Conservation (phyloP, 2,113 vertebrate genomes). For the Prolemur simus region DNA sequence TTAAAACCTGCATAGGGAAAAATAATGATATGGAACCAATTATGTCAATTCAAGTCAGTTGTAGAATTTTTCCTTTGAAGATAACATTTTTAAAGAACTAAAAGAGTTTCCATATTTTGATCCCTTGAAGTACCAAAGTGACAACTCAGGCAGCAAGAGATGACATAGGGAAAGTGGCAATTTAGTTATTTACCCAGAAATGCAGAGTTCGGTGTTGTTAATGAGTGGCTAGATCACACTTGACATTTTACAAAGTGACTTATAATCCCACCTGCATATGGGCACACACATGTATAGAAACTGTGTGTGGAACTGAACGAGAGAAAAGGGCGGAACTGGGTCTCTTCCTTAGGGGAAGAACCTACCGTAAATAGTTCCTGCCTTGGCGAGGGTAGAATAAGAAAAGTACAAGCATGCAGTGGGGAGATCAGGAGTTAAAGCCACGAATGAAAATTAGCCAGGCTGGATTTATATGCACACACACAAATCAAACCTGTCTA, state of each 20-base stretch:
- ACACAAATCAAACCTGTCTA: background rate
- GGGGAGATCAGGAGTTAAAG: background rate
- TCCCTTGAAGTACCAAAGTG: conserved; percentile 67
- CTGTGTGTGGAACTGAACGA: background rate
- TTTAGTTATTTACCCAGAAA: conserved; percentile 71
- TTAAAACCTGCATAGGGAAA: conserved; percentile 43
- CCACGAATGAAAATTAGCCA: background rate
- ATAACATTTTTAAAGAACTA: conserved; percentile 55
- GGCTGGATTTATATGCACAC: background rate
- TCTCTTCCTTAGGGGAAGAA: background rate
- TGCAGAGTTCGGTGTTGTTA: conserved; percentile 64
- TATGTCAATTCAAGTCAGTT: conserved; percentile 19
- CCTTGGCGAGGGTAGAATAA: background rate
- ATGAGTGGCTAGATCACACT: conserved; percentile 58
- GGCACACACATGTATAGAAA: accelerated
- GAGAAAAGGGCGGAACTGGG: background rate
- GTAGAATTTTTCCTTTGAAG: conserved; percentile 67
- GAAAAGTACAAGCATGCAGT: background rate
- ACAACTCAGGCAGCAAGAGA: conserved; percentile 51
- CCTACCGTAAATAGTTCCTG: background rate
- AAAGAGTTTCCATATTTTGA: conserved; percentile 59
- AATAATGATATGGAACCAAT: conserved; percentile 50
- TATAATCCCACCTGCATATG: background rate
- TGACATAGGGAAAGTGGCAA: conserved; percentile 58
- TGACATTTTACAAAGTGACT: conserved; percentile 70